Conservation (phyloP, 2,113 vertebrate genomes). For the Fulica atra region DNA sequence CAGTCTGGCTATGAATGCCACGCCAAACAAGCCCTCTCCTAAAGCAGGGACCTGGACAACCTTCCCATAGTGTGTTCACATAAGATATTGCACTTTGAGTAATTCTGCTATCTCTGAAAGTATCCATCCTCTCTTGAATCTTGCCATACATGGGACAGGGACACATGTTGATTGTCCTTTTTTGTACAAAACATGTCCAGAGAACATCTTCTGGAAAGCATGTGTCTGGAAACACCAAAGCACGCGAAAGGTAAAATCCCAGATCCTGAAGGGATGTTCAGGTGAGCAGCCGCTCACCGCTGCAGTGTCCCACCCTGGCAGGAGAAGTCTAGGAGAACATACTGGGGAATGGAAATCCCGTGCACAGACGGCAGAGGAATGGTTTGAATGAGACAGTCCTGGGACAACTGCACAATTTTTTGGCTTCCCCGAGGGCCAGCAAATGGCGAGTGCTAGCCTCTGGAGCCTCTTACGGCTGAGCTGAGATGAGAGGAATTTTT, state of each 20-base stretch:
- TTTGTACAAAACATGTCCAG: neutral
- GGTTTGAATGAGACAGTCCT: neutral
- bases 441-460: constrained; percentile 10
- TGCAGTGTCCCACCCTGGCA: neutral
- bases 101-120: neutral
- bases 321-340: neutral
- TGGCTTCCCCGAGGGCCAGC: constrained; percentile 16
- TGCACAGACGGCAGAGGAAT: neutral
- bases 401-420: neutral
- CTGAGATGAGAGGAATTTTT: constrained; percentile 64
- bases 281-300: neutral
- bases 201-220: accelerated
- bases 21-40: neutral
- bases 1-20: neutral
- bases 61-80: neutral
- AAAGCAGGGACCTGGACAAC: neutral
- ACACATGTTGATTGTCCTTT: neutral
- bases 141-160: neutral
- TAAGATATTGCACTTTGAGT: neutral
- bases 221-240: accelerated
- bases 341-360: neutral
- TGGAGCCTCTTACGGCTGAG: constrained; percentile 32
- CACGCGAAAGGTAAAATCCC: neutral
- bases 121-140: neutral
- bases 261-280: neutral